phyloP scores from a whole-genome alignment of 2,113 vertebrate species.

The Echinops telfairi region DNA sequence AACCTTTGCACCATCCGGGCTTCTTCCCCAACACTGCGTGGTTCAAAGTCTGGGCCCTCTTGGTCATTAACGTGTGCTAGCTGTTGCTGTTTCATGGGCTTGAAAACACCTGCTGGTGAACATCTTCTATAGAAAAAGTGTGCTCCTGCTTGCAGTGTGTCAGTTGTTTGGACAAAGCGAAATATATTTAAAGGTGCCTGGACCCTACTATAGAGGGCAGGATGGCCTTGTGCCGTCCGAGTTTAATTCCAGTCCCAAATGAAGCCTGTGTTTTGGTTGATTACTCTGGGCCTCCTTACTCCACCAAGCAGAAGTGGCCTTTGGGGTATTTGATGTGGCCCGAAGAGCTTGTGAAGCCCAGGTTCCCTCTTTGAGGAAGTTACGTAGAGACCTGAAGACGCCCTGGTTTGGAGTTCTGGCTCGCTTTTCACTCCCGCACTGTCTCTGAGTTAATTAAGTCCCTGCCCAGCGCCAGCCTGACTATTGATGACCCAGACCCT shows the following conservation, averaged over 20 bases:
- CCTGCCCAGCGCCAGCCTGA: too few relatives aligned
- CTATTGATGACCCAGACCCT: too few relatives aligned
- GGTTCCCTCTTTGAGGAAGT: neutral
- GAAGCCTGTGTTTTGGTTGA: neutral
- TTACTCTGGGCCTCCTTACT: neutral
- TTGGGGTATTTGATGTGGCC: neutral
- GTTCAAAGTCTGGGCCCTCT: neutral
- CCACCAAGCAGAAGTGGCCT: neutral
- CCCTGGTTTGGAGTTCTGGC: neutral
- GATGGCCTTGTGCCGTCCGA: accelerated
- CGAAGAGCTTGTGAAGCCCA: neutral
- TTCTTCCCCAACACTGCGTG: neutral
- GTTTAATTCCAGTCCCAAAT: neutral
- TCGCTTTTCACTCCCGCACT: neutral
- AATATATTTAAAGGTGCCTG: neutral
- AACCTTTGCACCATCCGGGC: neutral
- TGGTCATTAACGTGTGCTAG: neutral
- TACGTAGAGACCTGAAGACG: neutral
- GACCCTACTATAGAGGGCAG: neutral
- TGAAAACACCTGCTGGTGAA: neutral
- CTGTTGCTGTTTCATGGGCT: neutral
- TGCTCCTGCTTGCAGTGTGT: neutral
- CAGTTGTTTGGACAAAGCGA: neutral
- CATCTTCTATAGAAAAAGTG: neutral
- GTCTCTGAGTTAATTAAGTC: neutral